Percentiles rank a stretch among this genome's conserved stretches.
These are phyloP conservation scores for Barbus barbus DNA, from an alignment of 2,113 vertebrate species.

Conservation along the genomic window DNA sequence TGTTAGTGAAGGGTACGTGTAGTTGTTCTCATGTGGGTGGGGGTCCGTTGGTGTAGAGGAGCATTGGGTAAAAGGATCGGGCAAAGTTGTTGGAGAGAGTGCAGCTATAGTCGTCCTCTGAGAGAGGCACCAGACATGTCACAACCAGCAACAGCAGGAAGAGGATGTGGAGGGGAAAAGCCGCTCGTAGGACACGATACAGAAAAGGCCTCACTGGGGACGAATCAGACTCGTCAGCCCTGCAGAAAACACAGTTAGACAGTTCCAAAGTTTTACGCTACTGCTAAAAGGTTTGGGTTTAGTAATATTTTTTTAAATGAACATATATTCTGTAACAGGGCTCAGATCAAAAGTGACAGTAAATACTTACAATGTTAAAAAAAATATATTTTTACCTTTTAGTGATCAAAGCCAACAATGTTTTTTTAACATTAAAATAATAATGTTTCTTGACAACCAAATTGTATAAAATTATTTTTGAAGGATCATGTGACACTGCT, in stretches of 20 bases:
- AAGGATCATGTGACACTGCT: not conserved
- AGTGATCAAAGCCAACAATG: not conserved
- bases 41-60: constrained; percentile 83
- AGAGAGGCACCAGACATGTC: constrained; percentile 80
- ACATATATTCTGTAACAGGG: too few species aligned
- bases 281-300: not conserved
- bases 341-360: not conserved
- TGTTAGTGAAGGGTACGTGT: not conserved
- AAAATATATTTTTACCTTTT: not conserved
- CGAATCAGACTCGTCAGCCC: constrained; percentile 49
- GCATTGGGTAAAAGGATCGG: constrained; percentile 84
- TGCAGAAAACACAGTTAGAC: not conserved
- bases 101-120: constrained; percentile 84
- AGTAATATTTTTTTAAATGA: not conserved
- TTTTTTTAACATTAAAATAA: too few species aligned
- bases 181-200: constrained; percentile 79
- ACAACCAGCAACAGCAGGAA: constrained; percentile 84
- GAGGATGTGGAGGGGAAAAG: constrained; percentile 85
- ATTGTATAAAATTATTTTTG: not conserved
- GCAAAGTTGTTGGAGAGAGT: constrained; percentile 84
- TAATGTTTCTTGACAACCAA: not conserved
- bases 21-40: constrained; percentile 73
- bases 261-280: not conserved
- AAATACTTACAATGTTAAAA: not conserved
- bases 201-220: constrained; percentile 75